These are phyloP conservation scores for Schizotus pectinicornis DNA, from an alignment of 2,888 invertebrate species.

Conservation along the genomic window DNA sequence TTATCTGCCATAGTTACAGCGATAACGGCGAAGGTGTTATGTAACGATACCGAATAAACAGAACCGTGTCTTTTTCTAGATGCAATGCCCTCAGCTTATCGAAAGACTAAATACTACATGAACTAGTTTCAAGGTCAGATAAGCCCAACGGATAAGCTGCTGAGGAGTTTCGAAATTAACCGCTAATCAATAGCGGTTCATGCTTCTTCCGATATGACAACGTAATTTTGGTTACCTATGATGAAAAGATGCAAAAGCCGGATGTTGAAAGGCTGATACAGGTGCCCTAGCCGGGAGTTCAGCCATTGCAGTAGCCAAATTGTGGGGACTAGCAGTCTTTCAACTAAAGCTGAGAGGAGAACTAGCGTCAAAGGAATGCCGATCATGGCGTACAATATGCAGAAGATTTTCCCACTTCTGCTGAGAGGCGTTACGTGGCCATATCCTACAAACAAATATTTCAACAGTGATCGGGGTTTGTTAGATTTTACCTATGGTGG, in stretches of 20 bases:
- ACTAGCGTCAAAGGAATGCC: slow-evolving; percentile 88
- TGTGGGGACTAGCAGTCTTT: slow-evolving; percentile 77
- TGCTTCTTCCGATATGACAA: no score
- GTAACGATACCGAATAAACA: no score
- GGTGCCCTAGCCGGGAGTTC: slow-evolving; percentile 72
- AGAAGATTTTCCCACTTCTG: slow-evolving; percentile 85
- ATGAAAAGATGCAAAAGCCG: slow-evolving; percentile 76
- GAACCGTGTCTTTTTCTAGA: no score
- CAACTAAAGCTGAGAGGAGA: slow-evolving; percentile 81
- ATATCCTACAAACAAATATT: slow-evolving; percentile 69
- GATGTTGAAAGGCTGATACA: slow-evolving; percentile 77
- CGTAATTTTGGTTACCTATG: slow-evolving; percentile 61
- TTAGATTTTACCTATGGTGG: slow-evolving; percentile 75
- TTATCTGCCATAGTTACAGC: no score
- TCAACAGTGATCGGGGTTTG: background rate
- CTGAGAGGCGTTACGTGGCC: slow-evolving; percentile 89
- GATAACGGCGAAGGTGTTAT: no score
- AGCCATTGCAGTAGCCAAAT: slow-evolving; percentile 73
- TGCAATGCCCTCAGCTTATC: no score
- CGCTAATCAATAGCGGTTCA: no score
- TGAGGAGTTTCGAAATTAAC: no score
- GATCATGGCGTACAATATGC: slow-evolving; percentile 83
- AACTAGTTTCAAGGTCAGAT: background rate
- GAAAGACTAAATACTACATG: slow-evolving; percentile 45
- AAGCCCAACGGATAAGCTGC: no score